Conservation (phyloP, 1,140 invertebrate species). For the Scaptomyza montana region DNA sequence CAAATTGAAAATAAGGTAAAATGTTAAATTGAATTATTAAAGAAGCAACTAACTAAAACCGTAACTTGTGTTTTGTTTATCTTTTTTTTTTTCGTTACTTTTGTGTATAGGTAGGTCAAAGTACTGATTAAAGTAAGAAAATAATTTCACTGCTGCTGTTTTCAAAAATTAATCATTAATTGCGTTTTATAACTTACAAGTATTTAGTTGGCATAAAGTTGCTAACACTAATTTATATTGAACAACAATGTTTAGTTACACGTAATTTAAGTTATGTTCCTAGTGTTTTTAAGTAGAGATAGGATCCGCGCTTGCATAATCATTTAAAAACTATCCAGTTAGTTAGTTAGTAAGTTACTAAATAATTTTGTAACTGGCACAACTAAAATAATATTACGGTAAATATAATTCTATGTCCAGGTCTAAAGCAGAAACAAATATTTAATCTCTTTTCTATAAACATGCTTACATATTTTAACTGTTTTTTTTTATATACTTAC, state of each 20-base stretch:
- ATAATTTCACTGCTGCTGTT: conserved; percentile 23
- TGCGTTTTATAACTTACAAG: conserved; percentile 3
- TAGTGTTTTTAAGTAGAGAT: conserved; percentile 37
- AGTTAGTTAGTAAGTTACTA: conserved; percentile 35
- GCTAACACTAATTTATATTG: conserved; percentile 3
- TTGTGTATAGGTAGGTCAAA: conserved; percentile 30
- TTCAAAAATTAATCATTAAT: conserved; percentile 1
- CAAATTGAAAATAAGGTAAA: conserved; percentile 15
- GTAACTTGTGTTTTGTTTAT: not conserved
- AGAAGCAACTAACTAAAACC: not conserved
- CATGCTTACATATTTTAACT: too few relatives aligned
- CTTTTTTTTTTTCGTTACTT: conserved; percentile 17
- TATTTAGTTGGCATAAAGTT: conserved; percentile 28
- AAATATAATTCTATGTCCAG: conserved; percentile 2
- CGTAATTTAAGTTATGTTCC: conserved; percentile 14
- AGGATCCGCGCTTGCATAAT: conserved; percentile 1
- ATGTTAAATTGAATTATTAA: conserved; percentile 14
- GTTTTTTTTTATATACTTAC: too few relatives aligned
- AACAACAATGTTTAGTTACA: conserved; percentile 15
- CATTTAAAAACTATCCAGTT: conserved; percentile 15
- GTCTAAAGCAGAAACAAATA: conserved; percentile 8
- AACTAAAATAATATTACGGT: conserved; percentile 3
- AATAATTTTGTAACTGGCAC: conserved; percentile 17
- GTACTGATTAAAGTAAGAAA: conserved; percentile 27
- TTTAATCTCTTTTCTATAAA: not conserved